Conservation (phyloP, 2,113 vertebrate species). For the Henicopernis longicauda region DNA sequence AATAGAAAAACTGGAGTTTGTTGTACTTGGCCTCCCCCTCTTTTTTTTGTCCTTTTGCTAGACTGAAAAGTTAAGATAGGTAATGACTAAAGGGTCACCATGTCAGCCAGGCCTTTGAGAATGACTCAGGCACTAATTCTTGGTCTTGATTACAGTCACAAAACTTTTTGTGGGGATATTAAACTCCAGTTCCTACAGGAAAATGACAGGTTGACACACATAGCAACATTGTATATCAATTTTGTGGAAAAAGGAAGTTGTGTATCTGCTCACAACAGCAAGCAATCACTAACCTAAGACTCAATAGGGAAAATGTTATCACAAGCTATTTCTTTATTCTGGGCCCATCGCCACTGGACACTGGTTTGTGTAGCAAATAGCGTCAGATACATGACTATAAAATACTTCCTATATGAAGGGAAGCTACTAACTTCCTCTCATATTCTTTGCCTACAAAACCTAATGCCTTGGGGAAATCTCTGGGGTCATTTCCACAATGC, state of each 20-base stretch:
- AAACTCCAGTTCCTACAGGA: background rate
- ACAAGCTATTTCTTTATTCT: background rate
- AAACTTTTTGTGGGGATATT: background rate
- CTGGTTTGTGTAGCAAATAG: background rate
- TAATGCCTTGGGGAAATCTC: background rate
- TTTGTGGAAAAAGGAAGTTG: background rate
- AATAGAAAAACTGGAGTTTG: background rate
- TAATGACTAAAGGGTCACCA: background rate
- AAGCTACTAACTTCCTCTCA: background rate
- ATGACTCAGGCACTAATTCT: background rate
- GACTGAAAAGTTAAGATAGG: background rate
- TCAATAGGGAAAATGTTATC: background rate
- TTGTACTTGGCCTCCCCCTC: background rate
- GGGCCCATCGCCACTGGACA: no score
- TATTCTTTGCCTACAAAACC: background rate
- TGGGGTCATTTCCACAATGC: background rate
- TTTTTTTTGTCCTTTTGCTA: background rate
- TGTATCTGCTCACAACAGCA: accelerated
- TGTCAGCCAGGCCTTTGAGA: background rate
- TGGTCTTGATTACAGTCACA: background rate
- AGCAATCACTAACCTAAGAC: background rate
- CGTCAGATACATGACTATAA: background rate
- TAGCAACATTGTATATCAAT: accelerated
- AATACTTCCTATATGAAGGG: background rate
- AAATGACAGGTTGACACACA: background rate